Conservation (phyloP, 2,888 invertebrate species). For the Tetramorium bicarinatum region DNA sequence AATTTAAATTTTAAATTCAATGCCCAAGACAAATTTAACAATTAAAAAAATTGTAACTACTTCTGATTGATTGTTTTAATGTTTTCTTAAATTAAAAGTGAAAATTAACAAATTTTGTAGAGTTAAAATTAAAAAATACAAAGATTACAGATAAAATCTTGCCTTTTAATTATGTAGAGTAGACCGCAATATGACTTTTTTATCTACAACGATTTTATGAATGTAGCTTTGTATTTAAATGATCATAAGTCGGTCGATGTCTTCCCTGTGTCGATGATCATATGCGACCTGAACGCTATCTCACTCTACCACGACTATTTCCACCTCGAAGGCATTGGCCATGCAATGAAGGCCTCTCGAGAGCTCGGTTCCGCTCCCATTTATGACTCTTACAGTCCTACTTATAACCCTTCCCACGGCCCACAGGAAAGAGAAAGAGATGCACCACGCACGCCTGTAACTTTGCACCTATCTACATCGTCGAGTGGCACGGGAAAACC, state of each 20-base stretch:
- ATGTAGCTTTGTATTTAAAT: slow-evolving; percentile 40
- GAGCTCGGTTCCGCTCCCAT: slow-evolving; percentile 72
- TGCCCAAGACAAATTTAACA: not conserved
- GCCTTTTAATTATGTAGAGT: not conserved
- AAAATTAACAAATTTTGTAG: not conserved
- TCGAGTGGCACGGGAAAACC: not conserved
- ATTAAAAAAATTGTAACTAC: not conserved
- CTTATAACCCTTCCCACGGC: slow-evolving; percentile 62
- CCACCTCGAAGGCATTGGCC: slow-evolving; percentile 65
- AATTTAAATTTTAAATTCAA: slow-evolving; percentile 4
- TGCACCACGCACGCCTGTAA: slow-evolving; percentile 19
- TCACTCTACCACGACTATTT: slow-evolving; percentile 41
- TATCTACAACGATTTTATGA: not conserved
- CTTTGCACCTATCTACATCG: slow-evolving; percentile 34
- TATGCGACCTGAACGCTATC: slow-evolving; percentile 13
- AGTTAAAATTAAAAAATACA: not conserved
- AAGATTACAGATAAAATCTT: slow-evolving; percentile 15
- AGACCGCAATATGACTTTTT: not conserved
- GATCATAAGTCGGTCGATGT: slow-evolving; percentile 28
- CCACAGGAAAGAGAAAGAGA: slow-evolving; percentile 47
- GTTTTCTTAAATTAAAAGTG: not conserved
- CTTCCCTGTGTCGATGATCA: slow-evolving; percentile 20
- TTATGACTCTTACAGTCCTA: slow-evolving; percentile 70
- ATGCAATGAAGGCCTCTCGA: slow-evolving; percentile 69
- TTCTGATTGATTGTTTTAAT: not conserved